Base-by-base conservation (phyloP, 2,113 vertebrate genomes). In the Mesocricetus auratus region DNA sequence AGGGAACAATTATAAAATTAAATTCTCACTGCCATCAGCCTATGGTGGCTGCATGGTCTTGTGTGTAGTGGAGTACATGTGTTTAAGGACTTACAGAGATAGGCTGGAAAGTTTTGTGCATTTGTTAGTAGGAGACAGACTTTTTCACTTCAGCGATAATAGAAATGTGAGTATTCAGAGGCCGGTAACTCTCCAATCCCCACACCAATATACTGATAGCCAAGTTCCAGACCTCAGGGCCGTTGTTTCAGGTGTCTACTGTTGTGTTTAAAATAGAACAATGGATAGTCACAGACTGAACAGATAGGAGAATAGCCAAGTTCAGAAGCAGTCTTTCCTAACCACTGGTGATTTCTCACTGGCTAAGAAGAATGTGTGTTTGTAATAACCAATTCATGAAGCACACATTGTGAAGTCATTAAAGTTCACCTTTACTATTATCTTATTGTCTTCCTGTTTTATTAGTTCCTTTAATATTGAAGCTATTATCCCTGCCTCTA, bases 301-400 rank as follows among this genome's bases (percentile, higher is more conserved):
- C 31, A 87, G 33, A 69, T 16, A 12, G 39, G 7, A 89, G n/a
- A 74, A 62, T 60, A 56, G 4, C 17, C 53, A 92, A 88, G 53
- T n/a, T 73, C 64, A 92, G 15, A 50, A 93, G 60, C 17, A 95
- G 4, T 17, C 17, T 60, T 92, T 89, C 22, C 45, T 68, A 66
- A 62, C 58, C 39, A 62, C 42, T 78, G 21, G 19, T 56, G 79
- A 94, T 90, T 93, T 95, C 78, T 93, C 42, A 82, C 36, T 86
- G 86, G 42, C n/a, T 78, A 71, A 53, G 45, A 87, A 85, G 62
- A 91, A 24, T 68, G 24, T 92, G n/a, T 21, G 82, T 56, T 83
- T 42, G 29, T 69, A 77, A 90, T 24, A 58, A 19, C 24, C 21
- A 24, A 33, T 94, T 78, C 66, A 92, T 90, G 68, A 97, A 97